Evolutionary conservation across 2,797 vertebrate species (phyloP), one percentile per base, ranked within the genome.

Genomic region (Anguilla anguilla): DNA sequence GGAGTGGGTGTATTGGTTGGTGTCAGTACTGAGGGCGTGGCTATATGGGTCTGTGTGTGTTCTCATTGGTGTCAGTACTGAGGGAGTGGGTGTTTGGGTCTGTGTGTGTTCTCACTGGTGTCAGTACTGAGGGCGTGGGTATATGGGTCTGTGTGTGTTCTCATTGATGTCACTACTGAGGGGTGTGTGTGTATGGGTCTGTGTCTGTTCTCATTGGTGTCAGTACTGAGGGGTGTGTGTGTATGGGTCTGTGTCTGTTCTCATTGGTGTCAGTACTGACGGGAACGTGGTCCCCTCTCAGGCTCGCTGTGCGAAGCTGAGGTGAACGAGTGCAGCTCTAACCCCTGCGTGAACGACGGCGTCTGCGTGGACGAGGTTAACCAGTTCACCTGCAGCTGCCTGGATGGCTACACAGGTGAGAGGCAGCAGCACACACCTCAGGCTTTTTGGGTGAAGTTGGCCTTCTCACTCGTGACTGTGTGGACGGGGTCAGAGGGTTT

Each of bases 281-380:
- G 9, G 13, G 11, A 79, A 6, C 88, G 59, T 55, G 46, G 13
- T 17, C 55, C 77, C 67, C 46, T 79, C 31, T 85, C 90, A 99
- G 98, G 98, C 83, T 94, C 93, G 11, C 87, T 97, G 19, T 99
- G 98, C 83, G 98, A 98, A 92, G 96, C 96, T 28, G 97, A 99
- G 88, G 89, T 98, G 90, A 97, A 99, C 55, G 98, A 99, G 91
- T 99, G 98, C 90, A 89, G 83, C 86, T 99, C 98, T 85, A 97
- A 92, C 86, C 98, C 98, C 0, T 99, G 98, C 92, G 93, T 97
- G 89, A 99, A 99, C 87, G 96, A 97, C 90, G 98, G 96, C 0
- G 94, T 94, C 13, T 99, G 98, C 55, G 91, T 97, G 85, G 98
- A 99, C 87, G 95, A 95, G 81, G 94, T 97, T 89, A 97, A 97